These are phyloP conservation scores for Cephus pygmeus DNA, from an alignment of 2,888 invertebrate genomes.

Conservation along the genomic window DNA sequence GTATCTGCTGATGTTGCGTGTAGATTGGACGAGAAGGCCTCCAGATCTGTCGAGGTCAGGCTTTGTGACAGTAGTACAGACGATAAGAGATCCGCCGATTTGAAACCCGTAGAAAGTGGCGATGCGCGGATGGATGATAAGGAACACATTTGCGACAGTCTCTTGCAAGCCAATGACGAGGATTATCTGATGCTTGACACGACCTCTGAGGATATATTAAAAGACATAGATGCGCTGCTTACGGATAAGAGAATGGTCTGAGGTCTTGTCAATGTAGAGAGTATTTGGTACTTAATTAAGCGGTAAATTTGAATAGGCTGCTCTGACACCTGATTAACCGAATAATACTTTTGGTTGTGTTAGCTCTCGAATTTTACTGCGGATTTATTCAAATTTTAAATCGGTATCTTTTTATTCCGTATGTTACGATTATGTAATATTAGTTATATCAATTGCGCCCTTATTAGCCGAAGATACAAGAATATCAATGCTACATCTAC, in stretches of 20 bases:
- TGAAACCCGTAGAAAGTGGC: not conserved
- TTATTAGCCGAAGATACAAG: too few relatives aligned
- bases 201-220: slow-evolving; percentile 54
- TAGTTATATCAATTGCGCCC: too few relatives aligned
- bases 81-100: slow-evolving; percentile 22
- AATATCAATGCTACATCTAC: too few relatives aligned
- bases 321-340: not conserved
- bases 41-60: slow-evolving; percentile 46
- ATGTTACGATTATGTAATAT: too few relatives aligned
- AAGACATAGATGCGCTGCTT: slow-evolving; percentile 59
- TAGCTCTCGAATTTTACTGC: too few relatives aligned
- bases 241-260: slow-evolving; percentile 43
- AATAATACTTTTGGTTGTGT: too few relatives aligned
- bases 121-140: not conserved
- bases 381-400: too few relatives aligned
- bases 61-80: slow-evolving; percentile 57
- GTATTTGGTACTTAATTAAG: slow-evolving; percentile 4
- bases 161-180: slow-evolving; percentile 40
- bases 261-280: slow-evolving; percentile 7
- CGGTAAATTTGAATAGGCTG: slow-evolving; percentile 3
- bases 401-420: too few relatives aligned
- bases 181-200: slow-evolving; percentile 47
- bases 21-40: not conserved
- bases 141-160: slow-evolving; percentile 29
- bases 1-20: not conserved